Conservation (phyloP, 2,113 vertebrate genomes). For the Boleophthalmus pectinirostris region DNA sequence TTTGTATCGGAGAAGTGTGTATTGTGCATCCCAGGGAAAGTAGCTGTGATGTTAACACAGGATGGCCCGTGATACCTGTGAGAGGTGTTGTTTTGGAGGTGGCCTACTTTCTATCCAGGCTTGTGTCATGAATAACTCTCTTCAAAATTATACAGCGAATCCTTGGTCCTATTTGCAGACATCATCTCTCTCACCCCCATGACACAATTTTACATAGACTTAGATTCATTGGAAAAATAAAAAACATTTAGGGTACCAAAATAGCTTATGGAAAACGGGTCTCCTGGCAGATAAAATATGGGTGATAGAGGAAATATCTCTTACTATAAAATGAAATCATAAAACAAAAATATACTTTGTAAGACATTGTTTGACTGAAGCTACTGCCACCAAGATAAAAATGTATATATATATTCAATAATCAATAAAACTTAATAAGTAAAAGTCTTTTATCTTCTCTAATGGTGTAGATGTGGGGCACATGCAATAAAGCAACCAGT, state of each 20-base stretch:
- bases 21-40: background rate
- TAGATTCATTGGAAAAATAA: background rate
- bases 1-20: no score
- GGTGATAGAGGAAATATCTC: no score
- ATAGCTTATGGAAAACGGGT: no score
- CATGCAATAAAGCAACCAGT: background rate
- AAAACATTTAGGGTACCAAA: background rate
- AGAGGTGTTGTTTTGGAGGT: slow-evolving; percentile 57
- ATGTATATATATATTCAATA: background rate
- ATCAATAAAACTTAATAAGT: background rate
- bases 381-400: background rate
- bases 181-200: slow-evolving; percentile 6
- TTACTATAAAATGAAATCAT: no score
- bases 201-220: background rate
- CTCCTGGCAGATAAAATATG: background rate
- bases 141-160: slow-evolving; percentile 49
- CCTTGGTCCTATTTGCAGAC: slow-evolving; percentile 25
- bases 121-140: slow-evolving; percentile 62
- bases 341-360: background rate
- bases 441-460: background rate
- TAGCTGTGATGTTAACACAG: background rate
- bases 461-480: background rate
- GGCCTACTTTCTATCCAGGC: slow-evolving; percentile 61
- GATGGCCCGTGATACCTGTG: slow-evolving; percentile 59
- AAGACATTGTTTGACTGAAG: background rate